These are phyloP conservation scores for Phenganax marumi DNA, from an alignment of 92 coral and sea anemone species.

Conservation along the genomic window DNA sequence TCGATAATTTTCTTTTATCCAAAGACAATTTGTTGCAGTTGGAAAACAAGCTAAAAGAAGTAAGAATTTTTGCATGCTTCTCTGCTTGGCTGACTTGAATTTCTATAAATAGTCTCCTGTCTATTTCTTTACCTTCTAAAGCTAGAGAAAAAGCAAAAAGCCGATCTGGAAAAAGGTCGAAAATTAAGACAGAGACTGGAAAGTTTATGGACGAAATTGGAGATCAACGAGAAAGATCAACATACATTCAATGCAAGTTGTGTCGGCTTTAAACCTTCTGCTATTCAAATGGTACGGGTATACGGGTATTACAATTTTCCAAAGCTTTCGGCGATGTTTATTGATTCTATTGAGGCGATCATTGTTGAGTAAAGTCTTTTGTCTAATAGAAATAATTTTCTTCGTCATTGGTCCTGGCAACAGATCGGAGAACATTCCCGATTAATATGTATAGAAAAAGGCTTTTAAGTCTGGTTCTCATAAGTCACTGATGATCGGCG, in stretches of 20 bases:
- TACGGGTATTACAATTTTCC: slow-evolving; percentile 20
- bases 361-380: too few species aligned
- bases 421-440: too few species aligned
- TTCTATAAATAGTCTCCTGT: neutral
- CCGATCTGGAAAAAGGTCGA: slow-evolving; percentile 43
- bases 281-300: slow-evolving; percentile 63
- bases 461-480: too few species aligned
- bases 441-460: too few species aligned
- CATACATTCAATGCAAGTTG: slow-evolving; percentile 53
- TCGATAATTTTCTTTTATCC: slow-evolving; percentile 65
- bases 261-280: slow-evolving; percentile 69
- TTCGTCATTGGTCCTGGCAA: too few species aligned
- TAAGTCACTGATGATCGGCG: too few species aligned
- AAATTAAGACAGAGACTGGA: slow-evolving; percentile 60
- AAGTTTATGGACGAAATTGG: slow-evolving; percentile 76
- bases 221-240: slow-evolving; percentile 62
- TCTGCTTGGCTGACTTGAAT: neutral
- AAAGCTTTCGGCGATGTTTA: too few species aligned
- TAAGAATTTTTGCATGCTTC: neutral
- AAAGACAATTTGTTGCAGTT: slow-evolving; percentile 64
- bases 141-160: slow-evolving; percentile 70
- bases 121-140: slow-evolving; percentile 21
- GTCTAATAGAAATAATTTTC: too few species aligned
- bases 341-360: too few species aligned
- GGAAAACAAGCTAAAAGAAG: slow-evolving; percentile 66